phyloP scores from a whole-genome alignment of 2,113 vertebrate species.

The Cettia cetti region DNA sequence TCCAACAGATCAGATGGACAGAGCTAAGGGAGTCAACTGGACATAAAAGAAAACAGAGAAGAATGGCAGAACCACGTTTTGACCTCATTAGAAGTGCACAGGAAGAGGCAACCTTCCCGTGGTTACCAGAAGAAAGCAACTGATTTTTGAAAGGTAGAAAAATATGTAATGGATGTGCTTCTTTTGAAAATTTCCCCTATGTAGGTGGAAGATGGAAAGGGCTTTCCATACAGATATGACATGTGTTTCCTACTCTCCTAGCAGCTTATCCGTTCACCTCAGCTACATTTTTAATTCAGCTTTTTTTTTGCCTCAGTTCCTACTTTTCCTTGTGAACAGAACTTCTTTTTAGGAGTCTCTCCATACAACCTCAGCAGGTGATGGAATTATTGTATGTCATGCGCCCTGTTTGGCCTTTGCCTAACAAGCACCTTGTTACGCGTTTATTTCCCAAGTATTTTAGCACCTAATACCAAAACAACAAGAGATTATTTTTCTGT shows the following conservation, averaged over 20 bases:
- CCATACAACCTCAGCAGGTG: not conserved
- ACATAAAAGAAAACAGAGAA: not conserved
- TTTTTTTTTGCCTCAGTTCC: not conserved
- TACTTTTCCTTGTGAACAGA: not conserved
- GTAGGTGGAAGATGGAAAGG: not conserved
- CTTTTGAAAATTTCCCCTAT: not conserved
- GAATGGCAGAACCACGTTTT: not conserved
- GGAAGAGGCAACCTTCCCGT: not conserved
- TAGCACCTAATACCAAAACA: not conserved
- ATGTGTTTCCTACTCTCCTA: not conserved
- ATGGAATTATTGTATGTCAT: not conserved
- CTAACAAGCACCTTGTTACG: not conserved
- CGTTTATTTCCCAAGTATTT: not conserved
- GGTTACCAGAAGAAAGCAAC: not conserved
- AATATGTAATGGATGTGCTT: not conserved
- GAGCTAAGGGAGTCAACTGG: not conserved
- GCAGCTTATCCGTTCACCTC: not conserved
- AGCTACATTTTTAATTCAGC: not conserved
- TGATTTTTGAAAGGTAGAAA: not conserved
- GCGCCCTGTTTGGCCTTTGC: not conserved
- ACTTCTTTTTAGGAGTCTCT: not conserved
- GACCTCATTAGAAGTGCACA: not conserved
- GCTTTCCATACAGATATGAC: not conserved
- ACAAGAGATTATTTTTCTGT: not conserved
- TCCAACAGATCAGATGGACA: not conserved